Evolutionary conservation across 2,797 vertebrate genomes (phyloP).

Genomic region (Mus caroli): DNA sequence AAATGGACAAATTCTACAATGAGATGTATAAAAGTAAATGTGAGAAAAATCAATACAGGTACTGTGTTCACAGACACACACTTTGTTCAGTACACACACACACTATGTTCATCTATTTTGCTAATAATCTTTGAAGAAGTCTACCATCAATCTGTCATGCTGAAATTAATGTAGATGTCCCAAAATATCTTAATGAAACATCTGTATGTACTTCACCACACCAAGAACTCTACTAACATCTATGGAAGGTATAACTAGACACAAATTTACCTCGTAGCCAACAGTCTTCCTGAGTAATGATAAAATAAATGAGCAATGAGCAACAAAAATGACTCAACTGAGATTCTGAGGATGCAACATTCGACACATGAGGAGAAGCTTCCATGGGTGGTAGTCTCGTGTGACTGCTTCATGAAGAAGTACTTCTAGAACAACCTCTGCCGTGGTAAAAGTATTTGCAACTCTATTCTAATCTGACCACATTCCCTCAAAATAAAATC

Average conservation of each 20-base stretch:
- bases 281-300: not conserved
- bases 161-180: not conserved
- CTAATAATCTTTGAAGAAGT: not conserved
- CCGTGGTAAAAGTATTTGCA: not conserved
- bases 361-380: not conserved
- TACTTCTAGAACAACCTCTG: not conserved
- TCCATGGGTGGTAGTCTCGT: too few species aligned
- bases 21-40: conserved; percentile 16
- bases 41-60: conserved; percentile 15
- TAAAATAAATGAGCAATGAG: not conserved
- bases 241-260: not conserved
- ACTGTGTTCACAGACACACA: not conserved
- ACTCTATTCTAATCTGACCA: not conserved
- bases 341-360: not conserved
- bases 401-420: not conserved
- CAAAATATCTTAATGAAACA: conserved; percentile 34
- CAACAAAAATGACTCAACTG: not conserved
- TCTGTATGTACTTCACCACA: not conserved
- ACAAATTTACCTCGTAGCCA: not conserved
- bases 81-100: not conserved
- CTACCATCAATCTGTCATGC: not conserved
- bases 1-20: conserved; percentile 39
- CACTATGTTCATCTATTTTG: conserved; percentile 12
- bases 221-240: not conserved
- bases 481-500: not conserved